Base-by-base conservation (phyloP, 2,797 vertebrate species). In the Rousettus madagascariensis region DNA sequence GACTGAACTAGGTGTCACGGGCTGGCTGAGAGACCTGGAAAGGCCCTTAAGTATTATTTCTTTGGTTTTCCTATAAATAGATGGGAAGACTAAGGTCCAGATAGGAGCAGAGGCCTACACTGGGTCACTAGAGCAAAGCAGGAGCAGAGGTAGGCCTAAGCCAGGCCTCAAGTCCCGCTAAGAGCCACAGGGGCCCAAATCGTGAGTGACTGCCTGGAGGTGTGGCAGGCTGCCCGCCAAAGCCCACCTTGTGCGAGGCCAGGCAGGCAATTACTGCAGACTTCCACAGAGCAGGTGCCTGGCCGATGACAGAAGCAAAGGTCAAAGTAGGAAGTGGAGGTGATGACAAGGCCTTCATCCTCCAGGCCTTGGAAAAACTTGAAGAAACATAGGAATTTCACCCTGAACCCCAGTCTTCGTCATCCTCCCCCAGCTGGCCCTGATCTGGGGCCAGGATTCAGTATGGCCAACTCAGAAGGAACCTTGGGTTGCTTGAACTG, bases 311-410 rank as follows among this genome's bases (percentile, higher is more conserved):
- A 13, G 53, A 17, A 12, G 24, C 20, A 6, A 80, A 69, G 46
- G 57, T 19, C 49, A 51, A 78, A 85, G 78, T 26, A 82, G 16
- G 57, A 57, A 38, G 41, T 49, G 2, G 49, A 43, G 78, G 17
- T 13, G 46, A 66, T 5, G 26, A 63, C 55, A 53, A 91, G 28
- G 12, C 15, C 78, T 88, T 89, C 55, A 57, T 28, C 11, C 33
- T 19, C 22, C 33, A 30, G 80, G 15, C 68, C 77, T 94, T 90
- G 91, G 46, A 55, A 30, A 69, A 72, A 92, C 30, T 53, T 49
- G 38, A 90, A 78, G 30, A 78, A 75, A 33, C 82, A 69, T 75
- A 90, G 82, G 65, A 90, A 92, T 95, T 91, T 95, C 28, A 80
- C 96, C 96, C 93, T 95, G 89, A 91, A 79, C 46, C 38, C 33